These are phyloP conservation scores for Cynodonichthys magdalenae DNA, from an alignment of 2,797 vertebrate genomes.

Conservation along the genomic window DNA sequence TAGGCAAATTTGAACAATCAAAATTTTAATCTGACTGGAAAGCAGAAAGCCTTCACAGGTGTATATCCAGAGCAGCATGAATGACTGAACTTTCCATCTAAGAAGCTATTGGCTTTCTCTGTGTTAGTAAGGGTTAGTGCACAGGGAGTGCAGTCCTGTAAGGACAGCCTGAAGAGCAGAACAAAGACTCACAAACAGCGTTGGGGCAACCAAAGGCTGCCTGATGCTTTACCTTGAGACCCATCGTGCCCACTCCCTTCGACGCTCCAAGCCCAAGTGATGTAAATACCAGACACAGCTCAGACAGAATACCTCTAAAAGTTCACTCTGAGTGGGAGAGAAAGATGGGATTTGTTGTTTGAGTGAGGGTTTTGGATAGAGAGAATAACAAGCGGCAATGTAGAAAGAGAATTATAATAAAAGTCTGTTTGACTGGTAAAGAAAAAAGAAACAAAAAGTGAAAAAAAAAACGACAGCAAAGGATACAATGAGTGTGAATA, in stretches of 20 bases:
- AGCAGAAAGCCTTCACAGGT: not conserved
- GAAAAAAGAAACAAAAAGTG: slow-evolving; percentile 23
- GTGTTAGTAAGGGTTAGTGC: slow-evolving; percentile 47
- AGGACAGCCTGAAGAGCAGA: slow-evolving; percentile 47
- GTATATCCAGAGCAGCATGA: slow-evolving; percentile 18
- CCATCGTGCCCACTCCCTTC: slow-evolving; percentile 46
- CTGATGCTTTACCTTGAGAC: slow-evolving; percentile 65
- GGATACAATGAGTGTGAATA: slow-evolving; percentile 26
- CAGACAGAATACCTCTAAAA: slow-evolving; percentile 53
- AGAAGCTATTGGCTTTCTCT: slow-evolving; percentile 22
- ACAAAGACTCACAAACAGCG: slow-evolving; percentile 67
- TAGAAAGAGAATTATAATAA: slow-evolving; percentile 56
- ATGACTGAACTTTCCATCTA: slow-evolving; percentile 23
- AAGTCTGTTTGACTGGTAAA: slow-evolving; percentile 29
- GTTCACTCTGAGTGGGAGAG: slow-evolving; percentile 49
- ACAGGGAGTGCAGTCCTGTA: slow-evolving; percentile 50
- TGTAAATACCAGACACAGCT: slow-evolving; percentile 47
- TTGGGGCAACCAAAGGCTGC: slow-evolving; percentile 51
- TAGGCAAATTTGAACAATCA: not conserved
- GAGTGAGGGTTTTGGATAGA: slow-evolving; percentile 49
- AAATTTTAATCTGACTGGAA: not conserved
- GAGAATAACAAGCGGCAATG: slow-evolving; percentile 53
- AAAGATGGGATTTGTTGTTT: slow-evolving; percentile 37
- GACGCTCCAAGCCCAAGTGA: slow-evolving; percentile 56
- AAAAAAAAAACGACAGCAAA: slow-evolving; percentile 27